Conservation (phyloP, 2,113 vertebrate genomes). For the Toxotes chatareus region DNA sequence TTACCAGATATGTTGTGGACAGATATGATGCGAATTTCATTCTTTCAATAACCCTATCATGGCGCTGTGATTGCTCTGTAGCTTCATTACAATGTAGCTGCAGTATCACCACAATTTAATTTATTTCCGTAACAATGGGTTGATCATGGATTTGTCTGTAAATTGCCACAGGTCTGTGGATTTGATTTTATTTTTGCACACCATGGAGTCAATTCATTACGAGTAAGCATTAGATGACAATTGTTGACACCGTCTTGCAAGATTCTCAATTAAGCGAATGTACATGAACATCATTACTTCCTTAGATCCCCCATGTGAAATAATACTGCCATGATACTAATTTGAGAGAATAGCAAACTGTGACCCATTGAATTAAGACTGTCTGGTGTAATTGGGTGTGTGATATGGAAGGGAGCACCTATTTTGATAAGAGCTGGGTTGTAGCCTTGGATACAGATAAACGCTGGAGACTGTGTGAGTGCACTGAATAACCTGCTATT, state of each 20-base stretch:
- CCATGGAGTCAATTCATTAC: constrained; percentile 61
- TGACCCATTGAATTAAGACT: constrained; percentile 66
- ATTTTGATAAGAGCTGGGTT: constrained; percentile 61
- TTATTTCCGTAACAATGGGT: constrained; percentile 64
- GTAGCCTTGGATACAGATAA: constrained; percentile 69
- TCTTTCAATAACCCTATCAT: constrained; percentile 29
- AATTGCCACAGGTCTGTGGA: constrained; percentile 60
- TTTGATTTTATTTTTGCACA: constrained; percentile 59
- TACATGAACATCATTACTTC: constrained; percentile 60
- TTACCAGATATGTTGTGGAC: constrained; percentile 46
- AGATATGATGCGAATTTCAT: constrained; percentile 33
- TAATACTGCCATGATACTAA: constrained; percentile 47
- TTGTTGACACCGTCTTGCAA: constrained; percentile 60
- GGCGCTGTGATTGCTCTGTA: constrained; percentile 35
- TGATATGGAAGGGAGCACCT: constrained; percentile 53
- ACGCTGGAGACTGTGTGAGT: constrained; percentile 49
- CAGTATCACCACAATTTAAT: constrained; percentile 56
- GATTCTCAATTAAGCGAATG: constrained; percentile 67
- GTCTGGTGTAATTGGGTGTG: constrained; percentile 68
- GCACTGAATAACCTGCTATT: constrained; percentile 64
- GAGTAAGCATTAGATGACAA: constrained; percentile 55
- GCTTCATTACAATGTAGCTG: constrained; percentile 63
- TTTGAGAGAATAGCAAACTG: constrained; percentile 54
- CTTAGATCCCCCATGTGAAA: constrained; percentile 52
- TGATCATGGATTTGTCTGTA: constrained; percentile 61